Percentiles rank a stretch among this genome's conserved stretches.
phyloP scores from a whole-genome alignment of 2,113 vertebrate species.

The Galbula dea region DNA sequence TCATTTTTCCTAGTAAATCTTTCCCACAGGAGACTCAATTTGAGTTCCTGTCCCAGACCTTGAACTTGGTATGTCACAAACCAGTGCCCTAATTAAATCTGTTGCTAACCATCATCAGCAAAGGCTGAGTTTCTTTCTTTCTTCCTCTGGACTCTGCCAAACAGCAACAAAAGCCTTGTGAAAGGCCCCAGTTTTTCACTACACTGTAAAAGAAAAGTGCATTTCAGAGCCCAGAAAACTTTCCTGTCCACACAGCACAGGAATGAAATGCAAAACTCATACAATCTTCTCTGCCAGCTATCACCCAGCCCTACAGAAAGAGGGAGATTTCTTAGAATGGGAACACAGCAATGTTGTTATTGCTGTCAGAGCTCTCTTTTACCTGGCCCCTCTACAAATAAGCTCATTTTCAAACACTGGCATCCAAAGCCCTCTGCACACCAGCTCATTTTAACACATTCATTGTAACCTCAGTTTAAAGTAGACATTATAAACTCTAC shows the following conservation, averaged over 20 bases:
- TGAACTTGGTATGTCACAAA: neutral
- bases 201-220: neutral
- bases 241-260: neutral
- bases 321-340: too few species aligned
- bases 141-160: neutral
- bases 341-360: fast-evolving
- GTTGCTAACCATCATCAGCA: neutral
- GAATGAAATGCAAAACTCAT: neutral
- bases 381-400: neutral
- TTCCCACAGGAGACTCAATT: neutral
- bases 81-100: neutral
- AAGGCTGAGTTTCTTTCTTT: neutral
- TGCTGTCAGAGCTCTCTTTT: neutral
- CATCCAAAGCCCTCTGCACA: fast-evolving
- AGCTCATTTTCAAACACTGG: neutral
- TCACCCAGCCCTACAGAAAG: neutral
- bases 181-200: neutral
- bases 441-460: neutral
- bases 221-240: neutral
- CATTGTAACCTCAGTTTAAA: neutral
- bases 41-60: neutral
- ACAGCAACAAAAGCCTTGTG: neutral
- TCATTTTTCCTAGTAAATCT: neutral
- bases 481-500: fast-evolving
- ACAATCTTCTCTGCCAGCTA: neutral